Conservation (phyloP, 2,113 vertebrate species). For the Polyodon spathula region DNA sequence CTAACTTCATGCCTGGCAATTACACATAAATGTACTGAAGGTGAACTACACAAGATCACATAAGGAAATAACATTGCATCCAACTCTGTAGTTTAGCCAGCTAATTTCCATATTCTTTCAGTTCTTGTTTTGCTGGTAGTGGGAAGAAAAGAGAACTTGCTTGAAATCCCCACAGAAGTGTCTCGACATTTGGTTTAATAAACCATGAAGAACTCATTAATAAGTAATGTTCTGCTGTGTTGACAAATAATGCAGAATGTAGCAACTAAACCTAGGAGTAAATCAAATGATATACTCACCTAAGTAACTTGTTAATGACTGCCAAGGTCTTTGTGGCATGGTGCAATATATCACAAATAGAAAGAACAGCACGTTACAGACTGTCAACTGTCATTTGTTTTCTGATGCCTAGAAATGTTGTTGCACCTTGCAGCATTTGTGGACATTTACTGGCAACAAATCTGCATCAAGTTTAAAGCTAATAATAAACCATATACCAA, state of each 20-base stretch:
- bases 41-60: too few relatives aligned
- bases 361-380: constrained; percentile 3
- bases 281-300: constrained; percentile 49
- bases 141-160: constrained; percentile 28
- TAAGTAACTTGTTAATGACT: constrained; percentile 35
- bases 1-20: too few relatives aligned
- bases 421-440: too few relatives aligned
- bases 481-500: too few relatives aligned
- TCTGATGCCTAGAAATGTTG: too few relatives aligned
- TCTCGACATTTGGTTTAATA: constrained; percentile 72
- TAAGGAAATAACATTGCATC: too few relatives aligned
- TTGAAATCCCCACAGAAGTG: constrained; percentile 52
- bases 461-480: too few relatives aligned
- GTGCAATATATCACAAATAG: constrained; percentile 6
- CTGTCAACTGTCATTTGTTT: too few relatives aligned
- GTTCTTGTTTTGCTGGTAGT: neutral
- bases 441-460: too few relatives aligned
- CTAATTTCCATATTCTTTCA: neutral
- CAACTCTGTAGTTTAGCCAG: neutral
- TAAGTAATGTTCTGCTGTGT: constrained; percentile 66
- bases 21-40: too few relatives aligned
- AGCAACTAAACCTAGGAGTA: constrained; percentile 40
- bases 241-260: constrained; percentile 64
- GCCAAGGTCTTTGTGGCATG: constrained; percentile 8
- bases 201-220: constrained; percentile 71